phyloP scores from a whole-genome alignment of 2,113 vertebrate species.

The Hippocampus abdominalis region DNA sequence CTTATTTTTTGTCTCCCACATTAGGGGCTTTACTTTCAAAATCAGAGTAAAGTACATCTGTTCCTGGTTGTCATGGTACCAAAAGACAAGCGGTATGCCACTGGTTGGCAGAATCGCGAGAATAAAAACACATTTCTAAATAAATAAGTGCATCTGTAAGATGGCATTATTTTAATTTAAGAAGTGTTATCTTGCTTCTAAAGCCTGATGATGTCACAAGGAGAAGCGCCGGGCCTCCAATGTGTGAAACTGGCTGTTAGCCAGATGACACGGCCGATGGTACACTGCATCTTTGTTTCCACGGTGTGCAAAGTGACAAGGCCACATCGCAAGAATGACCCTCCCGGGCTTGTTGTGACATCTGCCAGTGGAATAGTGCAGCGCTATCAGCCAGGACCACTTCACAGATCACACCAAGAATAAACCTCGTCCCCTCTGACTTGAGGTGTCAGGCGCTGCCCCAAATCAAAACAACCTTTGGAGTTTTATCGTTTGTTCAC shows the following conservation, averaged over 20 bases:
- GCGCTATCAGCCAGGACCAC: conserved; percentile 48
- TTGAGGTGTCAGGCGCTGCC: conserved; percentile 37
- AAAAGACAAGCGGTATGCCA: too few relatives aligned
- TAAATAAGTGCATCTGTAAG: too few relatives aligned
- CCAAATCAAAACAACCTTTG: conserved; percentile 7
- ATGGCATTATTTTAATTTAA: too few relatives aligned
- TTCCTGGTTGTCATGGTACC: too few relatives aligned
- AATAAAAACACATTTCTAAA: too few relatives aligned
- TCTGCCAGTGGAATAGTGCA: conserved; percentile 57
- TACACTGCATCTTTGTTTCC: conserved; percentile 68
- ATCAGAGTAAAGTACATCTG: too few relatives aligned
- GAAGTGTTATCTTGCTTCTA: not conserved
- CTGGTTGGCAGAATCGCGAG: too few relatives aligned
- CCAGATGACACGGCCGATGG: conserved; percentile 66
- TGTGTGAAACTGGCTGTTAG: conserved; percentile 42
- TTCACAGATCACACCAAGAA: conserved; percentile 49
- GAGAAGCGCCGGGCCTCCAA: conserved; percentile 12
- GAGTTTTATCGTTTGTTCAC: not conserved
- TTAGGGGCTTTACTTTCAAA: too few relatives aligned
- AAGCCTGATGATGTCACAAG: conserved; percentile 12
- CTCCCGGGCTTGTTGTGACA: conserved; percentile 48
- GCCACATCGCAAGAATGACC: conserved; percentile 39
- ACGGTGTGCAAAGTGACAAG: conserved; percentile 45
- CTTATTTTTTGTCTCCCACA: too few relatives aligned
- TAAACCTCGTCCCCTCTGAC: conserved; percentile 53